Percentiles rank a stretch among this genome's conserved stretches.
These are phyloP conservation scores for Orientallactaga bullata DNA, from an alignment of 2,113 vertebrate genomes.

Conservation along the genomic window DNA sequence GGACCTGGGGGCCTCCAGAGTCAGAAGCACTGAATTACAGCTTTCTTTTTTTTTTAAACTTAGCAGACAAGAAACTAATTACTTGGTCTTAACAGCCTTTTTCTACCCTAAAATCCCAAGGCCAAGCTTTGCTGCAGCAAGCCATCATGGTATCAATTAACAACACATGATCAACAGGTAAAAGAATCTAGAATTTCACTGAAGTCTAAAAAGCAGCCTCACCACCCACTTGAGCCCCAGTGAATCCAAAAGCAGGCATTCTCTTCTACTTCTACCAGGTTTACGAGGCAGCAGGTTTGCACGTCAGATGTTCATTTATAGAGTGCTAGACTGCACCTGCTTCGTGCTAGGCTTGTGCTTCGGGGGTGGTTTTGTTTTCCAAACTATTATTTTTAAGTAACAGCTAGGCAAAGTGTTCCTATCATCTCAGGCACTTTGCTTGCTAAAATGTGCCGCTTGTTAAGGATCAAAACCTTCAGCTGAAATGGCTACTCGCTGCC, in stretches of 20 bases:
- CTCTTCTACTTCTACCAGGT: conserved; percentile 27
- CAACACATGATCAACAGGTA: background rate
- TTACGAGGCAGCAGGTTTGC: conserved; percentile 60
- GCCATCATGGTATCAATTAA: background rate
- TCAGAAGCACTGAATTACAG: background rate
- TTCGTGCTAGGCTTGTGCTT: conserved; percentile 45
- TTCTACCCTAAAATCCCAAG: background rate
- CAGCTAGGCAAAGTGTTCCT: background rate
- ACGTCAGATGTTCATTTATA: conserved; percentile 72
- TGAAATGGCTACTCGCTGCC: background rate
- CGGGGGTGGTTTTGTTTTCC: conserved; percentile 63
- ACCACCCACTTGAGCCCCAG: background rate
- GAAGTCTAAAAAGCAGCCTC: background rate
- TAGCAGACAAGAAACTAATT: background rate
- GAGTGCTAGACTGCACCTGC: conserved; percentile 70
- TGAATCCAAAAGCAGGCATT: conserved; percentile 37
- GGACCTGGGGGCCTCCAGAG: background rate
- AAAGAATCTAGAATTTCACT: background rate
- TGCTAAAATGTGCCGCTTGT: background rate
- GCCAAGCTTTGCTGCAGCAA: background rate
- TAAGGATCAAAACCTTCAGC: background rate
- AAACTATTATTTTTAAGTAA: conserved; percentile 67
- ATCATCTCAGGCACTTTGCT: background rate
- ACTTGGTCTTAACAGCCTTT: background rate
- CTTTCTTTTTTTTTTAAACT: background rate